A percentile compares a stretch with the other conserved stretches of the same genome.
phyloP scores from a whole-genome alignment of 1,140 invertebrate genomes.

The Whitmania pigra region DNA sequence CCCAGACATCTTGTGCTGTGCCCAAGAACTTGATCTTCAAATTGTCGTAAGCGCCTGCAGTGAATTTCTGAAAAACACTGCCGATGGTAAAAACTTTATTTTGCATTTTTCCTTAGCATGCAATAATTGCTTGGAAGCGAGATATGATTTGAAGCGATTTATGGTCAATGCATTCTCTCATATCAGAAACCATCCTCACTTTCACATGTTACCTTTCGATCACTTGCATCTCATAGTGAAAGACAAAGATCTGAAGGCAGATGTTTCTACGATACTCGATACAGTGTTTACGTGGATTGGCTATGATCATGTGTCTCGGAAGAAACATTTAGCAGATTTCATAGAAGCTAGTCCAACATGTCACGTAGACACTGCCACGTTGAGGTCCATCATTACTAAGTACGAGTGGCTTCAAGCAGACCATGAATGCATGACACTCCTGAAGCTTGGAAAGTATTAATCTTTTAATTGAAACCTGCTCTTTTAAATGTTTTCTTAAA shows the following conservation, averaged over 20 bases:
- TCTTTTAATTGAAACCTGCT: not conserved
- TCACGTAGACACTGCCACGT: not conserved
- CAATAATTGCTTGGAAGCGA: not conserved
- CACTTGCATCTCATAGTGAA: not conserved
- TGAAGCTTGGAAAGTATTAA: not conserved
- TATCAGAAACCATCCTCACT: not conserved
- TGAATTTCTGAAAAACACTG: not conserved
- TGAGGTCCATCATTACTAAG: not conserved
- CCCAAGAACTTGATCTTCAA: conserved; percentile 1
- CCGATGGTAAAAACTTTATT: not conserved
- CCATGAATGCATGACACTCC: not conserved
- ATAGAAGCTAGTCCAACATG: not conserved
- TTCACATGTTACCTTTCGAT: not conserved
- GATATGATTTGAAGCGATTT: not conserved
- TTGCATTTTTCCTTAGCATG: not conserved
- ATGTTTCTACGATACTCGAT: no score
- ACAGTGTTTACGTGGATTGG: no score
- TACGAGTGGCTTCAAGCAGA: not conserved
- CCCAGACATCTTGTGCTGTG: not conserved
- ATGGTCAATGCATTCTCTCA: not conserved
- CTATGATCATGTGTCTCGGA: no score
- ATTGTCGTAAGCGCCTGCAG: not conserved
- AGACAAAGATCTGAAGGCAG: no score
- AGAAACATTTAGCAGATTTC: no score
- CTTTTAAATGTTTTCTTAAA: no score